phyloP scores from a whole-genome alignment of 1,140 invertebrate species.

The Lycorma delicatula region DNA sequence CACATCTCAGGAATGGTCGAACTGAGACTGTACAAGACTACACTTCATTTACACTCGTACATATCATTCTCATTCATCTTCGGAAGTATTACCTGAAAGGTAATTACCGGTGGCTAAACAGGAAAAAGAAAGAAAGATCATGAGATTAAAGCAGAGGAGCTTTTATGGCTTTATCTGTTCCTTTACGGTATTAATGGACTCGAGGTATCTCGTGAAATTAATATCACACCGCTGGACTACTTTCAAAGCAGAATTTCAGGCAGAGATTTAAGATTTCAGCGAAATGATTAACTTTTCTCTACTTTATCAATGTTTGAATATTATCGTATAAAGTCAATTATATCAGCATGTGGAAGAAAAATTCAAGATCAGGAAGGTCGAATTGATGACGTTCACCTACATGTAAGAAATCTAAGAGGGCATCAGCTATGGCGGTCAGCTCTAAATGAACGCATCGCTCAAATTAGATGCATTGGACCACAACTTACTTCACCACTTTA shows the following conservation, averaged over 20 bases:
- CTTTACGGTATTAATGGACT: conserved; percentile 10
- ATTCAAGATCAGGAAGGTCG: background rate
- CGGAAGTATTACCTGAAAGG: too few relatives aligned
- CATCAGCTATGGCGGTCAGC: background rate
- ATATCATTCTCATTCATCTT: too few relatives aligned
- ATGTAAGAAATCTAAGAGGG: background rate
- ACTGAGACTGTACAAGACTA: too few relatives aligned
- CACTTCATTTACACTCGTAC: too few relatives aligned
- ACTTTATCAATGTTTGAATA: background rate
- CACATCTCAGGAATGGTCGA: too few relatives aligned
- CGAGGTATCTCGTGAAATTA: background rate
- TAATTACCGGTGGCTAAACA: too few relatives aligned
- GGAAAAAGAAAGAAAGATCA: too few relatives aligned
- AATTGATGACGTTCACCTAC: too few relatives aligned
- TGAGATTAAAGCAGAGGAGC: conserved; percentile 37
- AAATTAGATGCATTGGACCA: conserved; percentile 6
- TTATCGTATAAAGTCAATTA: background rate
- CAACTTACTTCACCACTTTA: background rate
- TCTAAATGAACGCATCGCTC: background rate
- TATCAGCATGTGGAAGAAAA: background rate
- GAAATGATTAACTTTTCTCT: background rate
- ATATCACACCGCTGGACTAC: background rate
- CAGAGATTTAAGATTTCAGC: background rate
- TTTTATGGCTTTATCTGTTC: conserved; percentile 36
- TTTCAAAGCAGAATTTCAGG: background rate